Base-by-base conservation (phyloP, 2,797 vertebrate genomes). In the Muraenolepis orangiensis region DNA sequence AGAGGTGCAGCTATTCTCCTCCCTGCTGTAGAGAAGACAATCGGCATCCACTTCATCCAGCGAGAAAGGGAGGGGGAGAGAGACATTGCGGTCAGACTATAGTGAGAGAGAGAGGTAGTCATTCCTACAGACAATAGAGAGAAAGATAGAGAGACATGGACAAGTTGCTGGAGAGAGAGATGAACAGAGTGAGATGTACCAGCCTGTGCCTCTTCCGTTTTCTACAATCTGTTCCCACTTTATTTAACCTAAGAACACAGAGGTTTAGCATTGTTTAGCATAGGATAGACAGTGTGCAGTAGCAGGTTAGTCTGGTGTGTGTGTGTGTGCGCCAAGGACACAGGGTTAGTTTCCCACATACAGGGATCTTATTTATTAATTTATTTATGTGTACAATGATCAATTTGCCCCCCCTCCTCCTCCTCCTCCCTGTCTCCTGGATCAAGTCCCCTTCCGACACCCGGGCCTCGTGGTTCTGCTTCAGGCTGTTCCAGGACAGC, bases 1-100 rank as follows among this genome's bases (percentile, higher is more conserved):
- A 68, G 71, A 79, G 85, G 75, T 67, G 78, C 80, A 83, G 77
- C 82, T 85, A 83, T 84, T 74, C 86, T 86, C 80, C 12, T 30
- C 87, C 85, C 83, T 78, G 83, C 84, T 76, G 74, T 78, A 81
- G 85, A 77, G 80, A 84, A 77, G 72, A 74, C 80, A 87, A 87
- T 91, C 84, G 8, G 78, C 84, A 83, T 88, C 82, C 57, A 69
- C 64, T 32, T 71, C 51, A 46, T 57, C 51, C 51, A 57, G 51
- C 51, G 51, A 57, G 51, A 57, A 20, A 46, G 16, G 20, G 18
- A 14, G 18, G 16, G 16, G 7, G 32, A 34, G 32, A 57, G 51
- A n/a, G 51, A 57, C 20, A 57, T 57, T 23, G n/a, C 20, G 6
- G 6, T n/a, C 51, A 57, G 51, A 57, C 51, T 7, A 14, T 18